Evolutionary conservation across 1,140 invertebrate species (phyloP).

Genomic region (Danaus melanippus): DNA sequence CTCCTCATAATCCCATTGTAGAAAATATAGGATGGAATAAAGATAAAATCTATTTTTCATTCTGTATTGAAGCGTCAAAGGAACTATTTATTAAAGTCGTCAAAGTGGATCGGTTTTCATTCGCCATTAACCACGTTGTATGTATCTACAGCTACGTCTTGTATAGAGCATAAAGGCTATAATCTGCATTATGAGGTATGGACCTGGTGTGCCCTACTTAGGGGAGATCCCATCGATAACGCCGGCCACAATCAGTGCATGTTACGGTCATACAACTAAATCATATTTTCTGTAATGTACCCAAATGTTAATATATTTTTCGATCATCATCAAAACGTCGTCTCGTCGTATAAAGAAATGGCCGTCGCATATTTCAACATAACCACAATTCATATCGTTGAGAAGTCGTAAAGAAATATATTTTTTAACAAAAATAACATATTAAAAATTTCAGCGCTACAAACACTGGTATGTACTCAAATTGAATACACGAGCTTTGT

Average conservation of each 20-base stretch:
- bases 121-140: conserved; percentile 11
- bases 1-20: conserved; percentile 11
- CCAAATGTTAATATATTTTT: no score
- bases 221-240: conserved; percentile 26
- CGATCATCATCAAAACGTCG: no score
- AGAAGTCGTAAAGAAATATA: no score
- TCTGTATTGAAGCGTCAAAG: conserved; percentile 18
- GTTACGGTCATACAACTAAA: background rate
- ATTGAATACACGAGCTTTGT: background rate
- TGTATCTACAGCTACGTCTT: conserved; percentile 14
- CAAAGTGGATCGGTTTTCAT: conserved; percentile 21
- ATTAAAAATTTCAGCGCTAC: no score
- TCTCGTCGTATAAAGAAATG: no score
- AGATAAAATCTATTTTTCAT: conserved; percentile 16
- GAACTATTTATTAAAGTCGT: conserved; percentile 22
- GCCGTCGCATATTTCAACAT: no score
- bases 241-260: conserved; percentile 28
- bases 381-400: no score
- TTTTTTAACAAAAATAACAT: no score
- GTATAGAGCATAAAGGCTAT: conserved; percentile 11
- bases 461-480: no score
- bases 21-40: conserved; percentile 17
- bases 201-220: conserved; percentile 29
- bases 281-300: no score
- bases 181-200: conserved; percentile 23